Evolutionary conservation across 2,888 invertebrate species (phyloP).

Genomic region (Metopia argyrocephala): DNA sequence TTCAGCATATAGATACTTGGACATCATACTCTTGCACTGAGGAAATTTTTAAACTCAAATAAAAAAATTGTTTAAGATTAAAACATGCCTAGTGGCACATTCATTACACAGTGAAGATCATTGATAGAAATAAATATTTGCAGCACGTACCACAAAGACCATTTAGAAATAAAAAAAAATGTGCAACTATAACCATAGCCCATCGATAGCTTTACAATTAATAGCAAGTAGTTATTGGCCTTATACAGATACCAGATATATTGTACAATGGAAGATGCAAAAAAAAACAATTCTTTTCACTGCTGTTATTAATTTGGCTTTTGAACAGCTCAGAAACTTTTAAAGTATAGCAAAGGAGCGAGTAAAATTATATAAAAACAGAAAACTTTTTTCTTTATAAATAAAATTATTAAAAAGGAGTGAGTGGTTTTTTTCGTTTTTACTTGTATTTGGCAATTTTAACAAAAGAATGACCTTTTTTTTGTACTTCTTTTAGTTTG

Average conservation of each 20-base stretch:
- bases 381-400: conserved; percentile 58
- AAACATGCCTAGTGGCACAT: conserved; percentile 50
- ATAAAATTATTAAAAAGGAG: conserved; percentile 52
- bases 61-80: conserved; percentile 26
- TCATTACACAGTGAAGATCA: conserved; percentile 48
- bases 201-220: conserved; percentile 50
- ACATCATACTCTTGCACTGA: not conserved
- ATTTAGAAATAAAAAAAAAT: conserved; percentile 18
- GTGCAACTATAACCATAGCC: not conserved
- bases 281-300: conserved; percentile 26
- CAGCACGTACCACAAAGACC: conserved; percentile 42
- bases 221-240: conserved; percentile 38
- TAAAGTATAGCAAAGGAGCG: conserved; percentile 15
- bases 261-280: conserved; percentile 7
- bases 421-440: conserved; percentile 34
- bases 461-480: conserved; percentile 2
- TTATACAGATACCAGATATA: conserved; percentile 12
- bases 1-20: too few species aligned
- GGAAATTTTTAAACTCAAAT: not conserved
- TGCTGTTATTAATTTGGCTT: not conserved
- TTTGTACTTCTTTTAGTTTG: not conserved
- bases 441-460: conserved; percentile 29
- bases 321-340: conserved; percentile 21
- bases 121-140: conserved; percentile 17
- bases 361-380: conserved; percentile 3